Percentiles rank a stretch among this genome's conserved stretches.
Evolutionary conservation across 2,888 invertebrate genomes (phyloP).

Genomic region (Lysandra bellargus): DNA sequence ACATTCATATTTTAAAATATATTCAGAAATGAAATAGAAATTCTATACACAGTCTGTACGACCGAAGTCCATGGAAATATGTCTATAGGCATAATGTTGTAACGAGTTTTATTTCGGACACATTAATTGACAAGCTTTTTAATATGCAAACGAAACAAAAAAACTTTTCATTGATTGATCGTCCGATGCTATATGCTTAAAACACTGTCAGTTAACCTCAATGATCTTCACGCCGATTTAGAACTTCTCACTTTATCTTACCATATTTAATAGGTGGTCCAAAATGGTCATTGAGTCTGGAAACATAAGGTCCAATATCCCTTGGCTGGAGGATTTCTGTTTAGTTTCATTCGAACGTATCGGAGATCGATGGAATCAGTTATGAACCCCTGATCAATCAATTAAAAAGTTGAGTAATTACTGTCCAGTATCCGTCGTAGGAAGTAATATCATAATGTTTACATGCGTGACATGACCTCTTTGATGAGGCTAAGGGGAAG

Average conservation of each 20-base stretch:
- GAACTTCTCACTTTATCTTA: constrained; percentile 27
- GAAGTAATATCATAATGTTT: constrained; percentile 14
- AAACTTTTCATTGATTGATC: constrained; percentile 29
- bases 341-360: constrained; percentile 30
- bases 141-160: constrained; percentile 27
- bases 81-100: neutral
- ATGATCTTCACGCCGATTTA: constrained; percentile 33
- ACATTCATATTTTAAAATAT: too few species aligned
- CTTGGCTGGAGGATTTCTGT: neutral
- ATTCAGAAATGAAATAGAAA: too few species aligned
- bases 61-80: neutral
- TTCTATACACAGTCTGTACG: neutral
- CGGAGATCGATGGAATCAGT: constrained; percentile 54
- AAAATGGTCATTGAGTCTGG: neutral
- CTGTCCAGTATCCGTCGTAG: neutral
- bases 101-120: constrained; percentile 4
- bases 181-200: constrained; percentile 26
- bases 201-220: constrained; percentile 32
- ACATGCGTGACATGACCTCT: neutral
- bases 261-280: neutral
- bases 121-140: constrained; percentile 24
- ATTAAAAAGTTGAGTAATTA: constrained; percentile 48
- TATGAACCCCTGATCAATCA: constrained; percentile 60
- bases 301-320: neutral
- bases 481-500: neutral